Percentiles rank a stretch among this genome's conserved stretches.
Conservation (phyloP, 2,888 invertebrate species). For the Conistra vaccinii region DNA sequence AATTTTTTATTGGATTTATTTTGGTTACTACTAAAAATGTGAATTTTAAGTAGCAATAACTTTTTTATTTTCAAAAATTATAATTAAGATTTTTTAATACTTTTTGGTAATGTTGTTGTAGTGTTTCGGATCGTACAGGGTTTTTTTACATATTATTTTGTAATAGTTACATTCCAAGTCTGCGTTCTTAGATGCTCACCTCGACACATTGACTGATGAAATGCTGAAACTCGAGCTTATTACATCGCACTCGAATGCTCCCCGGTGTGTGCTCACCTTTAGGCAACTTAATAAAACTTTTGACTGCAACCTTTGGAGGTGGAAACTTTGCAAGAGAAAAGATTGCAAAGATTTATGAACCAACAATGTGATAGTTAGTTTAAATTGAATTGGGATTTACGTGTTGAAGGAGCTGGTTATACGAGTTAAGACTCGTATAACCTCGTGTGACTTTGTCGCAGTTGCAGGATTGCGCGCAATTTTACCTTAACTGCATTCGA, state of each 20-base stretch:
- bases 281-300: slow-evolving; percentile 83
- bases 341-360: slow-evolving; percentile 61
- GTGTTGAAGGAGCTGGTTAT: slow-evolving; percentile 6
- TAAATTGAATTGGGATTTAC: slow-evolving; percentile 69
- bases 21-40: no score
- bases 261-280: slow-evolving; percentile 63
- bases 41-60: no score
- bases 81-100: no score
- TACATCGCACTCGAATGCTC: background rate
- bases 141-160: no score
- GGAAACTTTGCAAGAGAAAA: slow-evolving; percentile 66
- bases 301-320: slow-evolving; percentile 77
- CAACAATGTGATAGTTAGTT: slow-evolving; percentile 69
- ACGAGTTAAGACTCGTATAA: background rate
- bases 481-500: background rate
- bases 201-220: background rate
- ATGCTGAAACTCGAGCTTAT: background rate
- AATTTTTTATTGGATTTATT: no score
- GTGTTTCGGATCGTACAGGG: no score
- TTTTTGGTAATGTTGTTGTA: no score
- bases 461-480: background rate
- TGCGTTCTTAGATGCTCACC: background rate
- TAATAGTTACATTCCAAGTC: background rate
- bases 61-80: no score
- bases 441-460: slow-evolving; percentile 10